Base-by-base conservation (phyloP, 2,888 invertebrate species). In the Leptinotarsa juncta region DNA sequence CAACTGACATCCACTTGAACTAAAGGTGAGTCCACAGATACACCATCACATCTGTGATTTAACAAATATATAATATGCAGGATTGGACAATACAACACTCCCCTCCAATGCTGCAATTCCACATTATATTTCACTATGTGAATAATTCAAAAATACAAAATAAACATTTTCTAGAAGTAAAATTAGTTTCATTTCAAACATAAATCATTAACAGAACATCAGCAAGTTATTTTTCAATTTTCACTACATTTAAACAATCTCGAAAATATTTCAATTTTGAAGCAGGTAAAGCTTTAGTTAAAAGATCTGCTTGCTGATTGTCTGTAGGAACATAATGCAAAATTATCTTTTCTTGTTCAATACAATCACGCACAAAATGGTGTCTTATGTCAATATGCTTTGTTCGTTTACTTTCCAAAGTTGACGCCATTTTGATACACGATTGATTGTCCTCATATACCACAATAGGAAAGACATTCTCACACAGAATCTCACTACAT, bases 341-440 rank as follows among this genome's bases (percentile, higher is more conserved):
- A 15, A 67, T 42, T 26, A 74, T 60, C 20, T 74, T 65, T 57
- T 53, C 66, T 67, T 70, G 18, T 15, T 51, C 50, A 72, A 74
- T 65, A 67, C 23, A 67, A 60, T 75, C 73, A 50, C 69, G 26
- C 16, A 75, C 70, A 74, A 74, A 74, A 70, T 77, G 72, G 53
- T 77, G 71, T 70, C 66, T 67, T 10, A 75, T 67, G 66, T 77
- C 74, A 32, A 79, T 79, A 50, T 79, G 78, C 60, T 79, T 78
- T n/a, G 77, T 75, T 26, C 78, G 50, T 72, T 76, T 78, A 23
- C 72, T 77, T 73, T 80, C 78, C n/a, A 77, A 57, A 77, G 51
- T 80, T n/a, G 57, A 53, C 12, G 76, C 77, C 69, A 78, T 80
- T 71, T 77, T 79, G 62, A 76, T 78, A 49, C 65, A 67, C 42